Conservation (phyloP, 2,888 invertebrate genomes). For the Tricholauxania praeusta region DNA sequence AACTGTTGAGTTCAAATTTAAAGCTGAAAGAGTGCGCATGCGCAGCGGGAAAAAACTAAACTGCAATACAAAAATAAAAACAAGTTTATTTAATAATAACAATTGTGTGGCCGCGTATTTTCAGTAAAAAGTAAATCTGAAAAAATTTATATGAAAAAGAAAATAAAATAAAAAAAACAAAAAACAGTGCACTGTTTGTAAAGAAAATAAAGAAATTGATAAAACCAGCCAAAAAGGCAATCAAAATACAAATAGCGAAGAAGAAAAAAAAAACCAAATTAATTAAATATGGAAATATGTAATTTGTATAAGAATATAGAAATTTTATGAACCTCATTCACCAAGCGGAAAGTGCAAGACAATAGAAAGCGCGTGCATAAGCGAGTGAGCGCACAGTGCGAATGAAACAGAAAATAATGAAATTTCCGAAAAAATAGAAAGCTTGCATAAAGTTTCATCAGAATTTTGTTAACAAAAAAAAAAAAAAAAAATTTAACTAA, state of each 20-base stretch:
- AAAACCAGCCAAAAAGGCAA: conserved; percentile 1
- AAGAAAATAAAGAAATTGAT: not conserved
- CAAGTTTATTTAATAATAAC: not conserved
- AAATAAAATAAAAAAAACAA: not conserved
- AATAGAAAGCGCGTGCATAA: not conserved
- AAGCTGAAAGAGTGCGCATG: conserved; percentile 20
- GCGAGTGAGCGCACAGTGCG: not conserved
- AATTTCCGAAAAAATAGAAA: conserved; percentile 17
- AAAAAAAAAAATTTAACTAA: not conserved
- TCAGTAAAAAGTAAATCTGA: not conserved
- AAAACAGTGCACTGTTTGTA: not conserved
- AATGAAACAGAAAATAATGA: not conserved
- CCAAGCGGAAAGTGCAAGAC: not conserved
- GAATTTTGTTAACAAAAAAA: not conserved
- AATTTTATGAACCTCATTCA: conserved; percentile 7
- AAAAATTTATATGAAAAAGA: not conserved
- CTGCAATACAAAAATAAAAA: no score
- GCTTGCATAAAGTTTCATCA: conserved; percentile 14
- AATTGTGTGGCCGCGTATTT: not conserved
- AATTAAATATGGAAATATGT: conserved; percentile 14
- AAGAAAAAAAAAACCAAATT: not conserved
- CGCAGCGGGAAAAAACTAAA: not conserved
- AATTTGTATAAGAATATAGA: conserved; percentile 30
- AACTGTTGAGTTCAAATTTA: conserved; percentile 18
- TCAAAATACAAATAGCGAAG: not conserved